Base-by-base conservation (phyloP, 1,140 invertebrate species). In the Holotrichia oblita region DNA sequence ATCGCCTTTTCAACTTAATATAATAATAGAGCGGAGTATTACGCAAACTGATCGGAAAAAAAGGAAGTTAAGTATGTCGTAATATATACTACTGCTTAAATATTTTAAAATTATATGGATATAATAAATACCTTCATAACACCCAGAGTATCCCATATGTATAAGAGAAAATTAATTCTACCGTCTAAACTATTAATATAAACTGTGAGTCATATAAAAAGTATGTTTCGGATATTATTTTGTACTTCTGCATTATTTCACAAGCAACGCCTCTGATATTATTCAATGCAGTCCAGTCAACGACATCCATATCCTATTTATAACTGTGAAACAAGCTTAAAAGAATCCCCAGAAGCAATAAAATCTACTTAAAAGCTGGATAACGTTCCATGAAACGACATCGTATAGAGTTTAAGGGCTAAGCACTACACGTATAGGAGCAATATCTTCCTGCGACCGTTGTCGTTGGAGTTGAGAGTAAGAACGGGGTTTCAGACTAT, bases 301-400 rank as follows among this genome's bases (percentile, higher is more conserved):
- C 0, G n/a, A 55, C 48, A 17, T n/a, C 12, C n/a, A 17, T 55
- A 55, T 17, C 1, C 14, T 55, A 55, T 55, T 55, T 55, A 17
- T n/a, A 55, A 55, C n/a, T n/a, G 48, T 4, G 48, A 55, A 55
- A 6, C 17, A 55, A 55, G 48, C 12, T 55, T 55, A 17, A 55
- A 55, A 55, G 48, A 55, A 55, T 55, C 48, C 48, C 14, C 14
- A 6, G 17, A 55, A 17, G 48, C 14, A 17, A 55, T 55, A 55
- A 55, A 20, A 17, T 55, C 48, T 55, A 17, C 48, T 55, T 55
- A 55, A 55, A 55, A 55, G 12, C 48, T 17, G 48, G n/a, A 55
- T 55, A 55, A 55, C 17, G 48, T 55, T 55, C n/a, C 48, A 55
- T 55, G 48, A 55, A 55, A 55, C 48, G 48, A 55, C 48, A 55